Conservation (phyloP, 1,140 invertebrate species). For the Calephelis virginiensis region DNA sequence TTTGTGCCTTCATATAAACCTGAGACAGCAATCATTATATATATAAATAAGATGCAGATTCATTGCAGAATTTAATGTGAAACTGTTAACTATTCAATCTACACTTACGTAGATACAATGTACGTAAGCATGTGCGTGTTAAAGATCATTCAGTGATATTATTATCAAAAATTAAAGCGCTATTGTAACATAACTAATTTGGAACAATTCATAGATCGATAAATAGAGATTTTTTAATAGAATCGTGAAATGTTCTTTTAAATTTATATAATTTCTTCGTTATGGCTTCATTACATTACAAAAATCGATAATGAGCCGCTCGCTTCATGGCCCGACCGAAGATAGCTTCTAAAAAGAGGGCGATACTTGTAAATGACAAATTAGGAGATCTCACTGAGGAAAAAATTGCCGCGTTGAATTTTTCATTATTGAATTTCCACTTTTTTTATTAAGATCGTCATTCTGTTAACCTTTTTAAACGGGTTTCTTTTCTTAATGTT, state of each 20-base stretch:
- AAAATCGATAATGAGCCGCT: conserved; percentile 26
- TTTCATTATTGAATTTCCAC: conserved; percentile 27
- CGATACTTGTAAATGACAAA: conserved; percentile 56
- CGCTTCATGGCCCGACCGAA: conserved; percentile 32
- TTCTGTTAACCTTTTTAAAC: conserved; percentile 16
- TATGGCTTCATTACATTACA: background rate
- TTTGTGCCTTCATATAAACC: too few species aligned
- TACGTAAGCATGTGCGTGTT: too few species aligned
- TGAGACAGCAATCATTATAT: background rate
- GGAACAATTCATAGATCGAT: too few species aligned
- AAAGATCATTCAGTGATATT: too few species aligned
- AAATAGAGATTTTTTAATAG: too few species aligned
- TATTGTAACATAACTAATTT: too few species aligned
- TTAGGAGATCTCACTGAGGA: conserved; percentile 48
- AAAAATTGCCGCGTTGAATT: conserved; percentile 35
- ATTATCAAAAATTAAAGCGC: too few species aligned
- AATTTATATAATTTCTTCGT: background rate
- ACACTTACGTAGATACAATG: too few species aligned
- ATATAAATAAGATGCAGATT: background rate
- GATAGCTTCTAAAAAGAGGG: conserved; percentile 27
- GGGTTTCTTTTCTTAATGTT: conserved; percentile 10
- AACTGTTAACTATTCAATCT: too few species aligned
- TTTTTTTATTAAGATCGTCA: conserved; percentile 18
- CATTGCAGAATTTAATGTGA: background rate
- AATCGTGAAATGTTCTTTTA: too few species aligned